phyloP scores from a whole-genome alignment of 64 coral and sea anemone species.

The Dendronephthya gigantea region DNA sequence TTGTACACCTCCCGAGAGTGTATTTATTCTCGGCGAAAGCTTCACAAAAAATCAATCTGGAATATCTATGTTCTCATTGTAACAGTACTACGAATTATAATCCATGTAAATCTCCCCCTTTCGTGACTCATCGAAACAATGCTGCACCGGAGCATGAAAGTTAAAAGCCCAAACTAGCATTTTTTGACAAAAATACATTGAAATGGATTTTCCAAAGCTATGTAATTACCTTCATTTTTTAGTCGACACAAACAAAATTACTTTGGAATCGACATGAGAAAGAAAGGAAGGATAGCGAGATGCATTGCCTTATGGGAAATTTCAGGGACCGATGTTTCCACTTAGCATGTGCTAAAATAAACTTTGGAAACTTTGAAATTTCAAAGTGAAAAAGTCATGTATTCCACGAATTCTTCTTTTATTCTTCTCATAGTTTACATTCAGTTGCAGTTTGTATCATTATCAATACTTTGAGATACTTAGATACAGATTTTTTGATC shows the following conservation, averaged over 20 bases:
- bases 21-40: neutral
- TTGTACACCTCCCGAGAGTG: neutral
- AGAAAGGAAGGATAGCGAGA: neutral
- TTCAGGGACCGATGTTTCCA: neutral
- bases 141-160: neutral
- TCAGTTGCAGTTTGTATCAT: too few species aligned
- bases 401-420: too few species aligned
- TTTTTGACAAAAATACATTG: neutral
- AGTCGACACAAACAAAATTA: neutral
- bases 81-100: neutral
- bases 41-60: neutral
- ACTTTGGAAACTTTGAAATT: neutral
- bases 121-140: neutral
- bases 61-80: neutral
- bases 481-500: too few species aligned
- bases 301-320: neutral
- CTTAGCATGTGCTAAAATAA: neutral
- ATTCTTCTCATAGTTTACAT: too few species aligned
- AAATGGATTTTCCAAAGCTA: neutral
- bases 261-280: conserved; percentile 11
- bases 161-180: neutral
- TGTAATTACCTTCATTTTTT: conserved; percentile 17
- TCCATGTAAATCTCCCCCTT: neutral
- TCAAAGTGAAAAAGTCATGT: too few species aligned
- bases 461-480: too few species aligned